Evolutionary conservation across 2,888 invertebrate species (phyloP), one percentile per base, ranked within the genome.

Genomic region (Eubasilissa splendida): DNA sequence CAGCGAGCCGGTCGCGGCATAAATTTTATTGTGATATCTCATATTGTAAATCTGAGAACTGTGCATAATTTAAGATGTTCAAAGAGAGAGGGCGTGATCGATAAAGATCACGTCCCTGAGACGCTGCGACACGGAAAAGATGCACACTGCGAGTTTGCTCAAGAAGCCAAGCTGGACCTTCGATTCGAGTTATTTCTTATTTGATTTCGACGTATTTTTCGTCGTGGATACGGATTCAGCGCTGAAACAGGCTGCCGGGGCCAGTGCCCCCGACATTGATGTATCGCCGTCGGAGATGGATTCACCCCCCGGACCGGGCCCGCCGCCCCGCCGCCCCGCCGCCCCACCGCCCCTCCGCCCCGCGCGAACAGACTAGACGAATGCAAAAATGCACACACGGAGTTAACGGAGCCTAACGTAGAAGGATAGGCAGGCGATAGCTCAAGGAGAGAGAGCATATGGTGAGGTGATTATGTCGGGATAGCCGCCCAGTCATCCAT

Each of bases 251-350:
- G 50, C 33, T 12, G 10, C 50, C n/a, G 52, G 68, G 50, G 68
- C 50, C 68, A 68, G 68, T 68, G 68, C 68, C 52, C 68, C 50
- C 68, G 68, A 68, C 68, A 50, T 42, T 50, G 68, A 68, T 68
- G 31, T 66, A 66, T 66, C 42, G 66, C 66, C 66, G 66, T 33
- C 66, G 42, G 42, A 66, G 66, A 42, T 33, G 42, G 66, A 42
- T 42, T 66, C n/a, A 33, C 11, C 14, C 68, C 68, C 68, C 22
- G 10, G 12, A 11, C 59, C 59, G 12, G 10, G n/a, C 59, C 59
- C 10, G 11, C n/a, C 58, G 12, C 63, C 4, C 33, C 63, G 11
- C 33, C 11, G 33, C 31, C 63, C 9, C 60, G 9, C 31, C 11
- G 63, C 63, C 60, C 60, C 22, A 14, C 33, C 11, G 33, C 31